These are phyloP conservation scores for Gobionotothen gibberifrons DNA, from an alignment of 2,797 vertebrate species.

Conservation along the genomic window DNA sequence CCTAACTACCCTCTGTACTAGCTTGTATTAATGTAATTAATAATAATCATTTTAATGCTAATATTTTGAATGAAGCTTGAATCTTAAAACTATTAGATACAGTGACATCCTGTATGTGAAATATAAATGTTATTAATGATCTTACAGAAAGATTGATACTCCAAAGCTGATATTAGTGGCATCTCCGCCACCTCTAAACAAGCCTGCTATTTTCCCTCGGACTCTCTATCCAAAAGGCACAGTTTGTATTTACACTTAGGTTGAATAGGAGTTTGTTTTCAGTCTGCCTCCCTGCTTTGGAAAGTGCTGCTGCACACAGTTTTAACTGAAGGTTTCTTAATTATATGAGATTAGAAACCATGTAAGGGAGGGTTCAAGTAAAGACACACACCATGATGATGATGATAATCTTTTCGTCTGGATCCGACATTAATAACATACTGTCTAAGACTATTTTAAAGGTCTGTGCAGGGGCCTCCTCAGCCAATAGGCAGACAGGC, in stretches of 20 bases:
- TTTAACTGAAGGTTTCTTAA: conserved; percentile 59
- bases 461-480: conserved; percentile 37
- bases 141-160: no score
- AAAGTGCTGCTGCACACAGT: conserved; percentile 38
- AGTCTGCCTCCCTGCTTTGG: conserved; percentile 1
- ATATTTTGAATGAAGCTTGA: no score
- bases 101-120: no score
- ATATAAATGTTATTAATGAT: no score
- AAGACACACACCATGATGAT: conserved; percentile 57
- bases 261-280: background rate
- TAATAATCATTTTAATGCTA: no score
- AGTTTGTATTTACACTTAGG: background rate
- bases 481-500: conserved; percentile 50
- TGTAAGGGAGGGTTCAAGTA: conserved; percentile 52
- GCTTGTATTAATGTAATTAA: no score
- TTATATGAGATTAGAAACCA: conserved; percentile 68
- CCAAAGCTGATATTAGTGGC: no score
- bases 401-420: conserved; percentile 72
- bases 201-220: no score
- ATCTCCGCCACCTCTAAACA: no score
- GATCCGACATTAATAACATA: conserved; percentile 77
- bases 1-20: background rate
- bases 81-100: no score
- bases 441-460: conserved; percentile 69
- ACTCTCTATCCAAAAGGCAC: no score